Evolutionary conservation across 2,113 vertebrate genomes (phyloP).

Genomic region (Scytalopus superciliaris): DNA sequence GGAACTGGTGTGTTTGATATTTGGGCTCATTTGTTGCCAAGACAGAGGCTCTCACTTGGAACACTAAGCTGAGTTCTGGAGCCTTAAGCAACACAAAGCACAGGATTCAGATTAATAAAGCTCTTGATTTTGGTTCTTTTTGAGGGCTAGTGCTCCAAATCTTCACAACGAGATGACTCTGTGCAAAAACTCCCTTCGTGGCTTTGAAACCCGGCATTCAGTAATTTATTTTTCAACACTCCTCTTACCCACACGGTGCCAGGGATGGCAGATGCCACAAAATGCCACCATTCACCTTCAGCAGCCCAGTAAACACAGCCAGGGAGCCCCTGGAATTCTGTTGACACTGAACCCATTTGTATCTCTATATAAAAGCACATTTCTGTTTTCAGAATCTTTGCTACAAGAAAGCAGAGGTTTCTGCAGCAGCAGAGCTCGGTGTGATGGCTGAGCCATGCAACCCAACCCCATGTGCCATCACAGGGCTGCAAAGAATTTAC

Average conservation of each 20-base stretch:
- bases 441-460: neutral
- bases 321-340: neutral
- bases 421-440: neutral
- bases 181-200: neutral
- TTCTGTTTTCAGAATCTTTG: neutral
- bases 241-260: neutral
- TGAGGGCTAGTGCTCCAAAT: neutral
- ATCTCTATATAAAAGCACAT: neutral
- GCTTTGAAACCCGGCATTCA: neutral
- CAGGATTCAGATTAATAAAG: neutral
- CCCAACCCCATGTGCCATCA: neutral
- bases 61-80: neutral
- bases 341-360: neutral
- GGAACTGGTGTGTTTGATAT: neutral
- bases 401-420: neutral
- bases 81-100: neutral
- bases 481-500: neutral
- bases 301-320: neutral
- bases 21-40: constrained; percentile 7
- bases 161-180: neutral
- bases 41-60: neutral
- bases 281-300: neutral
- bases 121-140: neutral
- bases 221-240: neutral
- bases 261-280: neutral